Evolutionary conservation across 2,888 invertebrate genomes (phyloP).

Genomic region (Tupiocoris notatus): DNA sequence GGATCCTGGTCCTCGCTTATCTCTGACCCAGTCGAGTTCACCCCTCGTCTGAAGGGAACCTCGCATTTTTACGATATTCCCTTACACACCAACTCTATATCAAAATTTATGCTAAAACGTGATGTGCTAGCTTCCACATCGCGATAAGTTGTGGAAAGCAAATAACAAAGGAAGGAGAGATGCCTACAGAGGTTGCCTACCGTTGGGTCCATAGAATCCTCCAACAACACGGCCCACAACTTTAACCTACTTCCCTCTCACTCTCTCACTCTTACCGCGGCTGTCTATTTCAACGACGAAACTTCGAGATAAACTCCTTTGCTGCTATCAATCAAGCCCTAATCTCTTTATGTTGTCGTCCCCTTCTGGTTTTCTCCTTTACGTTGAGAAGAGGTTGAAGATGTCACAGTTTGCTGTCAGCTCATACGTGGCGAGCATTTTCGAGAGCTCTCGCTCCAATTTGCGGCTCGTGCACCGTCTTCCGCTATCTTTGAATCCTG

Average conservation of each 20-base stretch:
- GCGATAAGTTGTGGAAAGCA: slow-evolving; percentile 13
- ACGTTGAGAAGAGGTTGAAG: neutral
- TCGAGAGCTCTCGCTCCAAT: slow-evolving; percentile 10
- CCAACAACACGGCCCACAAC: slow-evolving; percentile 7
- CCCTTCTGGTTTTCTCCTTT: neutral
- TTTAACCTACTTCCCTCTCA: neutral
- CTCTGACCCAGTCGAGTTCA: neutral
- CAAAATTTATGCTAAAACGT: neutral
- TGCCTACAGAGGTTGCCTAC: neutral
- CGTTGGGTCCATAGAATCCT: neutral
- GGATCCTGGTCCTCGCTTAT: neutral
- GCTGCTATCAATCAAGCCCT: slow-evolving; percentile 33
- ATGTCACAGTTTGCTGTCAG: slow-evolving; percentile 36
- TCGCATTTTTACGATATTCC: neutral
- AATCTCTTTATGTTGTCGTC: slow-evolving; percentile 33
- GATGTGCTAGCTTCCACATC: slow-evolving; percentile 6
- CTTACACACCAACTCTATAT: neutral
- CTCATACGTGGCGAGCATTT: slow-evolving; percentile 12
- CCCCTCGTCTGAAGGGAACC: neutral
- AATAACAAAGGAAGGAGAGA: slow-evolving; percentile 22
- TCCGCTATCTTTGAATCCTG: neutral
- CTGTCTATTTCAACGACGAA: neutral
- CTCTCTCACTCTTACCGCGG: neutral
- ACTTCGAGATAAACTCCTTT: slow-evolving; percentile 38
- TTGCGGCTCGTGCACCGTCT: slow-evolving; percentile 11